Conservation (phyloP, 1,140 invertebrate genomes). For the Uloborus diversus region DNA sequence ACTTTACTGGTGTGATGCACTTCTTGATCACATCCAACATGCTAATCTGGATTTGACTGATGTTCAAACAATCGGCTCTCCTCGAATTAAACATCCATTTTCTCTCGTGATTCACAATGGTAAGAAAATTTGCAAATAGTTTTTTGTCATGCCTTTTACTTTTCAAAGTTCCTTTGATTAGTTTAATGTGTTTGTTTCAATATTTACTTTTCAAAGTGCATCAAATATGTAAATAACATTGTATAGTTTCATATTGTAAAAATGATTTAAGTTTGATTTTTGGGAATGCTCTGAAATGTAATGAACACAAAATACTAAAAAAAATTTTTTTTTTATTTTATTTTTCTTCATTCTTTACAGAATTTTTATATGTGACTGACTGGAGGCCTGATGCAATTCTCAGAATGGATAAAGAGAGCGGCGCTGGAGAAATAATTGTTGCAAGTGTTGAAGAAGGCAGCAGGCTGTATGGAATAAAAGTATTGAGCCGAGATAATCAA, state of each 20-base stretch:
- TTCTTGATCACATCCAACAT: constrained; percentile 95
- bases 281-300: too few species aligned
- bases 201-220: too few species aligned
- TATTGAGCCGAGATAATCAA: constrained; percentile 84
- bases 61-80: constrained; percentile 87
- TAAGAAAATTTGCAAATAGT: too few species aligned
- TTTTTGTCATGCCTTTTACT: too few species aligned
- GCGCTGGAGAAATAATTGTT: constrained; percentile 84
- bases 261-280: too few species aligned
- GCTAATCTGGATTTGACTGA: constrained; percentile 93
- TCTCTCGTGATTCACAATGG: constrained; percentile 90
- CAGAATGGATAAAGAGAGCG: constrained; percentile 86
- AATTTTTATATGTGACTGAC: constrained; percentile 98
- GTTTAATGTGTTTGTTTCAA: too few species aligned
- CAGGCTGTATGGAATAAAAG: constrained; percentile 89
- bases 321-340: too few species aligned
- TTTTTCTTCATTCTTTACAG: constrained; percentile 63
- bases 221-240: too few species aligned
- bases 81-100: constrained; percentile 90
- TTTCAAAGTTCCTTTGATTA: too few species aligned
- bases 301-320: too few species aligned
- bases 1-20: constrained; percentile 94
- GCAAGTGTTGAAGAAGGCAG: constrained; percentile 85
- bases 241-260: too few species aligned
- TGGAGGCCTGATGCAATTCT: constrained; percentile 97